Base-by-base conservation (phyloP, 2,113 vertebrate genomes). In the Aythya baeri region DNA sequence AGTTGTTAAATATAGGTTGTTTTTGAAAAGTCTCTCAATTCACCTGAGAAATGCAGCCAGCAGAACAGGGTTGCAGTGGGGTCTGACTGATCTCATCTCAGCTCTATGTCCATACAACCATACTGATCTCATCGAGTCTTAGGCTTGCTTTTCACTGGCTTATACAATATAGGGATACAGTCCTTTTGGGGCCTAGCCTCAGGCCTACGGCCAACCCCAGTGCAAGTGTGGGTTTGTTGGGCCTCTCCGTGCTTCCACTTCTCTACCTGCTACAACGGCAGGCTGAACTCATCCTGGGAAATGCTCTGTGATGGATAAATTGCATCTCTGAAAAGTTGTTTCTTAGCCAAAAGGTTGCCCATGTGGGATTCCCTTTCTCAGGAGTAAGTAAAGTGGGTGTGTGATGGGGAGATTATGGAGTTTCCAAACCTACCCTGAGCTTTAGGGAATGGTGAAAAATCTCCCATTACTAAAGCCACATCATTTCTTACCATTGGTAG, bases 141-240 rank as follows among this genome's bases (percentile, higher is more conserved):
- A 21, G 26, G n/a, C 32, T 43, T 61, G 44, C 50, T 32, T 55
- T 66, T 44, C 76, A 44, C 61, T 6, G 2, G 46, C 10, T 32
- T 11, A 4, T 11, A 1, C 3, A 32, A 11, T 8, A 13, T 2
- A 22, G 34, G 13, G 43, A 21, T 26, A 29, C 0, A 2, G 46
- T 17, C 32, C 52, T 44, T 43, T 14, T 46, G 43, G 36, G 41
- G 41, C 13, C 46, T 27, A 1, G 52, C 57, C 62, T 43, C 63
- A 27, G 41, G 25, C 25, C 23, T 8, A 0, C 8, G 0, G 2
- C 57, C 0, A 1, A 16, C 38, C 34, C 41, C 13, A 4, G 38
- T 1, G 18, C 38, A 20, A 49, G 9, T 31, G 11, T 58, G 38
- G 17, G 38, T 3, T 65, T 34, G 6, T 27, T 57, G 25, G 20